Base-by-base conservation (phyloP, 2,888 invertebrate genomes). In the Acanthosoma haemorrhoidale region DNA sequence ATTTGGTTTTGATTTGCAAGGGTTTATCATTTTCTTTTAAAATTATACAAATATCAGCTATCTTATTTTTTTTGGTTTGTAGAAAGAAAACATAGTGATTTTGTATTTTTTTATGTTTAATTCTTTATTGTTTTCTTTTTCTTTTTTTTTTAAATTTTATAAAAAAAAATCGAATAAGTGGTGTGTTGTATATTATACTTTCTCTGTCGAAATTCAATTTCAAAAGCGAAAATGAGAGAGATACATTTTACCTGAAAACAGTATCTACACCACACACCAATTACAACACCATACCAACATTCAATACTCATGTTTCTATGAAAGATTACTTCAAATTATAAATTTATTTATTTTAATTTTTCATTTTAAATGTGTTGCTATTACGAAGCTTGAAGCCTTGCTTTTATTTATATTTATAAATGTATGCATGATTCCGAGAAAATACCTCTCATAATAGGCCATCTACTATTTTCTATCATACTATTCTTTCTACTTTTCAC, bases 101-200 rank as follows among this genome's bases (percentile, higher is more conserved):
- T 41, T 41, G 2, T 18, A n/a, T 41, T 18, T 41, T 2, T 41
- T 41, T 39, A 15, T 39, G n/a, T 2, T 2, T 16, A 43, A 3
- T 21, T 1, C 0, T 25, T 51, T 51, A 5, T 51, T 3, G 13
- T 51, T 6, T 51, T 51, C 2, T 51, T 25, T 13, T 51, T 51
- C 21, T 1, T 5, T 41, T 51, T 51, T 51, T 51, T 11, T 2
- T 25, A n/a, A 13, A 51, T 4, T n/a, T 51, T 6, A 25, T 25
- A 25, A n/a, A 25, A 25, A 4, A 11, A 51, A 51, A 51, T 51
- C 16, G 32, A 34, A 51, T 67, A 67, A 67, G 67, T 67, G 67
- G 67, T 67, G 67, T 67, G 67, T 67, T 67, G 67, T 67, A 67
- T 67, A 43, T 67, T 67, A 67, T 67, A 34, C 67, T 16, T 67